These are phyloP conservation scores for Chaetophractus vellerosus DNA, from an alignment of 2,797 vertebrate species.

Conservation along the genomic window DNA sequence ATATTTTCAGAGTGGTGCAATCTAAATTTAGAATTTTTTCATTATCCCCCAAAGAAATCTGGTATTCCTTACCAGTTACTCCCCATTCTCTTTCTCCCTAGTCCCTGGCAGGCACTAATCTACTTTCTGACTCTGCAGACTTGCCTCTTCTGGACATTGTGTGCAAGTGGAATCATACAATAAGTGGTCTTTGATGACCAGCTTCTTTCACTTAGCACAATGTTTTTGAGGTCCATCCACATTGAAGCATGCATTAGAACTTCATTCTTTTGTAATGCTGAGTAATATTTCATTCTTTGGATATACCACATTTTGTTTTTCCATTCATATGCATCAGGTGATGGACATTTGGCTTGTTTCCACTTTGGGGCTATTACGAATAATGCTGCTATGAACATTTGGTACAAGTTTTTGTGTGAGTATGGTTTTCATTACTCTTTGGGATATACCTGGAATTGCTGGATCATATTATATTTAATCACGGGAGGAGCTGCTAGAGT, in stretches of 20 bases:
- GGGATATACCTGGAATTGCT: slow-evolving; percentile 20
- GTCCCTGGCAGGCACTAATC: not conserved
- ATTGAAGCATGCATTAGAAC: not conserved
- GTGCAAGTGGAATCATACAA: not conserved
- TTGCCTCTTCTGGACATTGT: not conserved
- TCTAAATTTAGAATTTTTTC: slow-evolving; percentile 29
- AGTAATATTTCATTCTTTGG: not conserved
- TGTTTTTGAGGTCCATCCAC: not conserved
- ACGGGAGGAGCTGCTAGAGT: slow-evolving; percentile 52
- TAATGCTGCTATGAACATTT: not conserved
- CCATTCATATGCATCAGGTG: not conserved
- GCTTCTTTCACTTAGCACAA: not conserved
- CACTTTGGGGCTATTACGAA: not conserved
- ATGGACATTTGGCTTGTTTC: not conserved
- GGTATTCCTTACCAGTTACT: not conserved
- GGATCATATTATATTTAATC: slow-evolving; percentile 73
- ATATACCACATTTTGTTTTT: not conserved
- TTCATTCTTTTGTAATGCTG: not conserved
- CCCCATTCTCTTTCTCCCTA: not conserved
- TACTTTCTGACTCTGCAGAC: not conserved
- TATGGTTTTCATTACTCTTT: not conserved
- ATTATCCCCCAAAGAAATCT: not conserved
- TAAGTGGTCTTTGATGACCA: not conserved
- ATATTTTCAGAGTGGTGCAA: not conserved
- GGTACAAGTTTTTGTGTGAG: not conserved